Evolutionary conservation across 2,888 invertebrate species (phyloP), one percentile per base, ranked within the genome.

Genomic region (Drosophila acutilabella): DNA sequence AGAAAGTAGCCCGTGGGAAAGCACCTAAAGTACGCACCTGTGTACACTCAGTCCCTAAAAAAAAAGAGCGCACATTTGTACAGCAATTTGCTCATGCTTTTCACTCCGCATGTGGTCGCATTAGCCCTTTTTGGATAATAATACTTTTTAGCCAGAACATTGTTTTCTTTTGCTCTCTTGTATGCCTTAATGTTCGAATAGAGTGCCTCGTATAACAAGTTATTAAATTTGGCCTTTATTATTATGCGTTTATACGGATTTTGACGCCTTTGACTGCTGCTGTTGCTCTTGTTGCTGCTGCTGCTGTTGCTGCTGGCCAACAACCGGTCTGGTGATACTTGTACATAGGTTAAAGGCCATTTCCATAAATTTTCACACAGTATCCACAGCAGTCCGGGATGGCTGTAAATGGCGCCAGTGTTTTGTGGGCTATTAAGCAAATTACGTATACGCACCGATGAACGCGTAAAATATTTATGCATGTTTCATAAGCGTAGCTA

Each of bases 361-460:
- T 64, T 54, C 33, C 71, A 70, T 78, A 62, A 78, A 74, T 74
- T 78, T 70, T 36, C 13, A 8, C 30, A 30, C 30, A 30, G 30
- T 30, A 30, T 8, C 30, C 14, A 45, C 45, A 73, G 36, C 45
- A 38, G 30, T 8, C 54, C 8, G 50, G 52, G 59, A 10, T 72
- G 76, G 53, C 62, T 56, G 36, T 51, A 65, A 87, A 84, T 74
- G 85, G 84, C 60, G 71, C 50, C 75, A 64, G 67, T 66, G 68
- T 78, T 78, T 81, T 84, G 81, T 36, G 11, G 36, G 36, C 82
- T 83, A 82, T 83, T 83, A 77, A 80, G 57, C 74, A 88, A 78
- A 86, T 88, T 77, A 68, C 86, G 80, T 80, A 83, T 83, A 85
- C 82, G 82, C 88, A 70, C 88, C 72, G 88, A 74, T 88, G 88